A percentile compares a stretch with the other conserved stretches of the same genome.
Conservation (phyloP, 2,888 invertebrate genomes). For the Drosophila algonquin region DNA sequence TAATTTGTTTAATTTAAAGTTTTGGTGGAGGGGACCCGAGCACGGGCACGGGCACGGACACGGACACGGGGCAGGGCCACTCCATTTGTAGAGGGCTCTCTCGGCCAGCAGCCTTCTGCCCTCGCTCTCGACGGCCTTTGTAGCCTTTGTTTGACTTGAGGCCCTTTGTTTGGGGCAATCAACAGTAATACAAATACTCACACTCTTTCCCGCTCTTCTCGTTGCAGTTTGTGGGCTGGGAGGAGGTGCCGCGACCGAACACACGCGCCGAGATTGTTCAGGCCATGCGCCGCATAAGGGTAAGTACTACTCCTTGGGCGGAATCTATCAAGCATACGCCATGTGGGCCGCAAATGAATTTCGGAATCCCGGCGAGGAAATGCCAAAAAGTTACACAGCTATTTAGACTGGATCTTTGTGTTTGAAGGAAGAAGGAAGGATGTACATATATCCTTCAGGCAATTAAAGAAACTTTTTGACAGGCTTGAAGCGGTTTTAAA, state of each 20-base stretch:
- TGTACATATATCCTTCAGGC: constrained; percentile 41
- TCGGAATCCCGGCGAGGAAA: constrained; percentile 9
- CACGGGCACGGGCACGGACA: too few species aligned
- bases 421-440: neutral
- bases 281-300: constrained; percentile 98
- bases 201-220: constrained; percentile 32
- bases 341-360: constrained; percentile 20
- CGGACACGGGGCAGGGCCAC: constrained; percentile 4
- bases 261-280: constrained; percentile 99
- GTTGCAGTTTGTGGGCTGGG: constrained; percentile 98
- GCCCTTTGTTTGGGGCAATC: constrained; percentile 5
- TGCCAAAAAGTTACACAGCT: constrained; percentile 31
- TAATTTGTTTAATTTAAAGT: constrained; percentile 30
- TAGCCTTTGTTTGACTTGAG: constrained; percentile 1
- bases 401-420: constrained; percentile 5
- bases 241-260: constrained; percentile 98
- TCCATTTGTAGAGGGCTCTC: constrained; percentile 25
- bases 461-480: constrained; percentile 57
- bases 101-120: constrained; percentile 5
- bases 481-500: constrained; percentile 48
- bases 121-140: constrained; percentile 19
- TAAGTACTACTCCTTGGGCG: constrained; percentile 85
- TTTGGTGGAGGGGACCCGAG: neutral
- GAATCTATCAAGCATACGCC: constrained; percentile 40
- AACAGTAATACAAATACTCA: constrained; percentile 31